phyloP scores from a whole-genome alignment of 2,888 invertebrate genomes.

The Ypsolopha scabrella region DNA sequence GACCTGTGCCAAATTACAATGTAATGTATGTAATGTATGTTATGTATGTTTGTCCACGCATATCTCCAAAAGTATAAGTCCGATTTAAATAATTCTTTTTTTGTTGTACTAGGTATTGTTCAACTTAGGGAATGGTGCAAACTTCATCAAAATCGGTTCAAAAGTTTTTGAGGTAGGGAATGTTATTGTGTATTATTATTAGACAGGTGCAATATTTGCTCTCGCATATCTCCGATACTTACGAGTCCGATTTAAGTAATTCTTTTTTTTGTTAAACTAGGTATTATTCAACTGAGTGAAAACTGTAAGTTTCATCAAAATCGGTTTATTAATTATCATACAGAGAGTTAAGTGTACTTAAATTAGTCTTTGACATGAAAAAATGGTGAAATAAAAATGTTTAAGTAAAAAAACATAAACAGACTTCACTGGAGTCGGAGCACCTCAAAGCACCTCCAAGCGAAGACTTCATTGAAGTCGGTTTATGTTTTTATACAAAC shows the following conservation, averaged over 20 bases:
- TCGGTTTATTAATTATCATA: constrained; percentile 8
- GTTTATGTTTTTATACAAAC: constrained; percentile 4
- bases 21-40: no score
- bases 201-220: constrained; percentile 6
- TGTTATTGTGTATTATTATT: constrained; percentile 4
- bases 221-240: constrained; percentile 2
- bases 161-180: constrained; percentile 6
- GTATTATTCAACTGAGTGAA: constrained; percentile 8
- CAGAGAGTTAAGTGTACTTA: constrained; percentile 8
- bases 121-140: constrained; percentile 7
- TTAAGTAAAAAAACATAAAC: not conserved
- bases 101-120: constrained; percentile 9
- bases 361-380: constrained; percentile 4
- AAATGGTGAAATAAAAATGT: constrained; percentile 7
- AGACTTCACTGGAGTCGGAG: not conserved
- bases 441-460: not conserved
- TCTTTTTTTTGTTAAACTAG: constrained; percentile 6
- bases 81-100: constrained; percentile 8
- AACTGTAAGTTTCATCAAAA: constrained; percentile 8
- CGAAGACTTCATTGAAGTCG: constrained; percentile 6
- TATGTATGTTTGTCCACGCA: constrained; percentile 5
- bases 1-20: constrained; percentile 3
- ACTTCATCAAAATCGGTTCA: constrained; percentile 3
- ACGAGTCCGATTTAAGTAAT: no score
- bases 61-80: constrained; percentile 6